Percentiles rank a stretch among this genome's conserved stretches.
phyloP scores from a whole-genome alignment of 1,140 invertebrate genomes.

The Eriocheir sinensis region DNA sequence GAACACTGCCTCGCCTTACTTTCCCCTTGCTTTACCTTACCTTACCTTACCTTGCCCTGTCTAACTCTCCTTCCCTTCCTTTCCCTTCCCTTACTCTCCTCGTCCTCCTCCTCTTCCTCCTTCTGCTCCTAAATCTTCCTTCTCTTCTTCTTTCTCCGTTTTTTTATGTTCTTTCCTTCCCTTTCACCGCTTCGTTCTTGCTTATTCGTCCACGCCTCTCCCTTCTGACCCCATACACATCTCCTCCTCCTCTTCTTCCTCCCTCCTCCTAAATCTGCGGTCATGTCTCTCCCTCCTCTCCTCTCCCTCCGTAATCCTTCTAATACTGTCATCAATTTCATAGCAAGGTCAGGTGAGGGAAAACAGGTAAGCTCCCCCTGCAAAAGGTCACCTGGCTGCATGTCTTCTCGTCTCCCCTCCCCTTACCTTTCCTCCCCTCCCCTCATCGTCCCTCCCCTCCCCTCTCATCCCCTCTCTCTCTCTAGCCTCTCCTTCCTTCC shows the following conservation, averaged over 20 bases:
- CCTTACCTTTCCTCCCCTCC: not conserved
- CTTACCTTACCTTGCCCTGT: not conserved
- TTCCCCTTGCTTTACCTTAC: not conserved
- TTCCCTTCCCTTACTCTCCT: not conserved
- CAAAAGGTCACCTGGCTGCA: not conserved
- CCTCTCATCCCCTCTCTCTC: not conserved
- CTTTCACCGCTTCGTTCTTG: not conserved
- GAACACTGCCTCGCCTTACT: not conserved
- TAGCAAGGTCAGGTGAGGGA: not conserved
- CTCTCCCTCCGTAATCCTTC: not conserved
- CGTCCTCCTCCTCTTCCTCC: not conserved
- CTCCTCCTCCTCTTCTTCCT: not conserved
- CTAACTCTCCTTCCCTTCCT: not conserved
- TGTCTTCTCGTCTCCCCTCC: not conserved
- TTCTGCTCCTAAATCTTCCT: not conserved
- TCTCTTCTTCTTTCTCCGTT: not conserved
- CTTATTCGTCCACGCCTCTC: too few species aligned
- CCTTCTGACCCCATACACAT: too few species aligned
- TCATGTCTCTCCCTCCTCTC: not conserved
- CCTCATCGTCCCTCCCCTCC: not conserved
- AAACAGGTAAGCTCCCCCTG: too few species aligned
- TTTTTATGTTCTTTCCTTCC: not conserved
- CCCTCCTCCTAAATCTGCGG: not conserved
- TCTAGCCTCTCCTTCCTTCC: too few species aligned
- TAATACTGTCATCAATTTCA: constrained; percentile 17